Base-by-base conservation (phyloP, 2,113 vertebrate species). In the Columba livia region DNA sequence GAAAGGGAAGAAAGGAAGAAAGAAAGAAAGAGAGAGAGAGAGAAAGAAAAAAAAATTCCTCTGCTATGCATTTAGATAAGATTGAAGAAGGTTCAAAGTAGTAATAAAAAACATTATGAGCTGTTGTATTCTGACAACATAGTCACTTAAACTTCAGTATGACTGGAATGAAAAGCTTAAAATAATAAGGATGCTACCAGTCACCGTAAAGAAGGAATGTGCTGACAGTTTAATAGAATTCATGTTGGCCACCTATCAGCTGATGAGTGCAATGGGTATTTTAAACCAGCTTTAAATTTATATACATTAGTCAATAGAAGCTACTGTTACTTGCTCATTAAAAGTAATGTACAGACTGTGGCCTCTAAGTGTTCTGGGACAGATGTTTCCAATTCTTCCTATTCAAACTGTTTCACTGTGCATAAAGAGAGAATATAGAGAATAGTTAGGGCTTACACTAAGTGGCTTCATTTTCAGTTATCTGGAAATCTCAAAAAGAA, bases 271-370 rank as follows among this genome's bases (percentile, higher is more conserved):
- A 82, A 44, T 47, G 40, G 16, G 31, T 83, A 79, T 93, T 96
- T 97, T 48, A 82, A 85, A 93, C 56, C 61, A 95, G 50, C 16
- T 51, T 64, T 85, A 85, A 40, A 73, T 97, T 89, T 79, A 93
- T 85, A 93, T n/a, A 56, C 48, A 67, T 92, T 81, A 84, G 57
- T 88, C 85, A 97, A 54, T 81, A 79, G 86, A 81, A 92, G 21
- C 20, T 67, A 61, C 70, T 92, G 66, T 90, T 95, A 42, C 80
- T 94, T 89, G 50, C 31, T 95, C 31, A 81, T 86, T 92, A 93
- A 94, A 96, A 93, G 36, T 82, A 80, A 89, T 65, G 56, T 65
- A 93, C 26, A 79, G 53, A 80, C 36, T 62, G 51, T 71, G 48
- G 31, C 57, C 17, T 87, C 38, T 66, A 66, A 58, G 51, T 84